phyloP scores from a whole-genome alignment of 2,113 vertebrate genomes.

The Channa argus region DNA sequence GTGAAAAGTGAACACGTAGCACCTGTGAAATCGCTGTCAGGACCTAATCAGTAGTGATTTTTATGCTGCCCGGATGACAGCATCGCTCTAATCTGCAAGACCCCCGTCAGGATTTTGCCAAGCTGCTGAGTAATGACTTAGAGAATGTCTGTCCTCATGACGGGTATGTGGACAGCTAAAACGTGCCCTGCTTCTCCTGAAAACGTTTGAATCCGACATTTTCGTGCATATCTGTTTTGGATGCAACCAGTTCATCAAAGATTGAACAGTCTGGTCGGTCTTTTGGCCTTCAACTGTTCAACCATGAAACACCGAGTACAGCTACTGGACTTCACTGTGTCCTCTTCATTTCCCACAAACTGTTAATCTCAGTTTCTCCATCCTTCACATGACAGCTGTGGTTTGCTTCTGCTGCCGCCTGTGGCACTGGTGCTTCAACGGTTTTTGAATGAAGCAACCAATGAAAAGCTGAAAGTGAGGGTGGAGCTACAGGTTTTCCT shows the following conservation, averaged over 20 bases:
- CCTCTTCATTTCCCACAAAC: not conserved
- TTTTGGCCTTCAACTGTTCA: too few species aligned
- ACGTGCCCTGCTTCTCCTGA: not conserved
- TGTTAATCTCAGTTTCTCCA: not conserved
- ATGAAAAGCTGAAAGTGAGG: too few species aligned
- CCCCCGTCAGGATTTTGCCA: not conserved
- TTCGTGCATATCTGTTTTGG: not conserved
- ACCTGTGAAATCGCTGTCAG: not conserved
- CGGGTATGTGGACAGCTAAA: not conserved
- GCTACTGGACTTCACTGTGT: not conserved
- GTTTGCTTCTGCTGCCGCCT: not conserved
- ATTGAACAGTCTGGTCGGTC: not conserved
- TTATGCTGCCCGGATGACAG: not conserved
- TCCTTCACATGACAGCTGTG: constrained; percentile 35
- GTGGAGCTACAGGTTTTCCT: too few species aligned
- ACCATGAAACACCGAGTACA: not conserved
- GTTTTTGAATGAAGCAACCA: too few species aligned
- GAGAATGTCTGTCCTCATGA: constrained; percentile 42
- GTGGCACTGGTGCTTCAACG: too few species aligned
- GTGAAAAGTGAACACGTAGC: not conserved
- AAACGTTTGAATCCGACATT: not conserved
- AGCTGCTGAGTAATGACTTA: constrained; percentile 58
- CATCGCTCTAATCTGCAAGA: not conserved
- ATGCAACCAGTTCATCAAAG: not conserved
- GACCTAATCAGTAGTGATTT: not conserved